Conservation (phyloP, 2,797 vertebrate genomes). For the Micropoecilia bifurca region DNA sequence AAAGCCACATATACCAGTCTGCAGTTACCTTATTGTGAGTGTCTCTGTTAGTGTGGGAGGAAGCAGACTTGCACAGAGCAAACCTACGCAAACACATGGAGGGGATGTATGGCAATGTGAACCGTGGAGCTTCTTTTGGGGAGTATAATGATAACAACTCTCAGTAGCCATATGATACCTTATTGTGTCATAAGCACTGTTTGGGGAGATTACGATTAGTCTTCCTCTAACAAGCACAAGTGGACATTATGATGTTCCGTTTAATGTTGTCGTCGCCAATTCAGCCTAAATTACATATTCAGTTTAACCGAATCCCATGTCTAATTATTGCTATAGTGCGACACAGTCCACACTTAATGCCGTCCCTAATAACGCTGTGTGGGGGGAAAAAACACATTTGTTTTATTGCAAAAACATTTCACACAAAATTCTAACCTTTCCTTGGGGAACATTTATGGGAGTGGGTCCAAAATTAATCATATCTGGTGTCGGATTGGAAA, state of each 20-base stretch:
- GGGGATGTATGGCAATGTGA: not conserved
- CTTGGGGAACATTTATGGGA: not conserved
- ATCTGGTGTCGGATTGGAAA: too few relatives aligned
- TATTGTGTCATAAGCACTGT: not conserved
- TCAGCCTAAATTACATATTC: not conserved
- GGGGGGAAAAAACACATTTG: not conserved
- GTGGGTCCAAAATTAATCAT: not conserved
- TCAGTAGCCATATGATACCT: not conserved
- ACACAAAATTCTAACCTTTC: not conserved
- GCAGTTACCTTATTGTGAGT: not conserved
- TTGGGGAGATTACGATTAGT: not conserved
- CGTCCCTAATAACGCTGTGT: not conserved
- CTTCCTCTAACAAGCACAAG: not conserved
- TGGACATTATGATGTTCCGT: not conserved
- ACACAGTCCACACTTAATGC: not conserved
- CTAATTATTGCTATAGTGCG: not conserved
- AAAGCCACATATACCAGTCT: not conserved
- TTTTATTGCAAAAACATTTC: not conserved
- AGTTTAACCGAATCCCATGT: not conserved
- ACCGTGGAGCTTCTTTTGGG: not conserved
- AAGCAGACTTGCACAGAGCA: not conserved
- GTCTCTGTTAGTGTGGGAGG: constrained; percentile 1
- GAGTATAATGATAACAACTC: not conserved
- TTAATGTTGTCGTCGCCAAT: not conserved
- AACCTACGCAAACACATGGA: constrained; percentile 3